These are phyloP conservation scores for Alaudala cheleensis DNA, from an alignment of 2,113 vertebrate species.

Conservation along the genomic window DNA sequence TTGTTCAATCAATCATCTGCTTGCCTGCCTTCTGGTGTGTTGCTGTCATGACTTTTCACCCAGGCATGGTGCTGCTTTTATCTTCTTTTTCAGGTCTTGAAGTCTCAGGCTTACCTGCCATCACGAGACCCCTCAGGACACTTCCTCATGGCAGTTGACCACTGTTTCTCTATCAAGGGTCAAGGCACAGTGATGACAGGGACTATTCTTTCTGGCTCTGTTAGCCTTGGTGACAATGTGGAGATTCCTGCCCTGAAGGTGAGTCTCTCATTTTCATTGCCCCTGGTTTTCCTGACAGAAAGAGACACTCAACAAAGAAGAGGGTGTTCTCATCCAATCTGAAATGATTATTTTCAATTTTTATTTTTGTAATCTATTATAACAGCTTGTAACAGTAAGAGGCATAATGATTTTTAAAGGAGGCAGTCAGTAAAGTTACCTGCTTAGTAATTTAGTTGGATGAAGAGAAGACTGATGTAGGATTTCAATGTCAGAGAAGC, in stretches of 20 bases:
- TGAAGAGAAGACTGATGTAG: background rate
- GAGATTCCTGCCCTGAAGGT: constrained; percentile 98
- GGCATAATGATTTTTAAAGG: background rate
- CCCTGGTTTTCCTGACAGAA: background rate
- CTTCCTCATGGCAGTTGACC: constrained; percentile 95
- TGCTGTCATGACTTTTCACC: constrained; percentile 38
- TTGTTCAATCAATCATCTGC: constrained; percentile 4
- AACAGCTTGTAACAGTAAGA: background rate
- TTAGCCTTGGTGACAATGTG: constrained; percentile 89
- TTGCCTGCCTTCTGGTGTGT: background rate
- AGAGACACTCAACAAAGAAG: background rate
- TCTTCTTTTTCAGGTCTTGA: constrained; percentile 84
- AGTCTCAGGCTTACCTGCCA: constrained; percentile 89
- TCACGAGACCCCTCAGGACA: constrained; percentile 86
- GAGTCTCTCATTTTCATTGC: constrained; percentile 57
- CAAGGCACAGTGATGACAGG: constrained; percentile 98
- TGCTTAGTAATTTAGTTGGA: background rate
- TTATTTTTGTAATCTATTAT: background rate
- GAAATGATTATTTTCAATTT: background rate
- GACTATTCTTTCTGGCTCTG: constrained; percentile 91
- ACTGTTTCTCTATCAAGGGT: constrained; percentile 97
- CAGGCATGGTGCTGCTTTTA: constrained; percentile 12
- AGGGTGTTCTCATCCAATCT: background rate
- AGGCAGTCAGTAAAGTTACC: background rate
- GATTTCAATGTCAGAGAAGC: background rate